Conservation (phyloP, 2,797 vertebrate genomes). For the Myotis vivesi region DNA sequence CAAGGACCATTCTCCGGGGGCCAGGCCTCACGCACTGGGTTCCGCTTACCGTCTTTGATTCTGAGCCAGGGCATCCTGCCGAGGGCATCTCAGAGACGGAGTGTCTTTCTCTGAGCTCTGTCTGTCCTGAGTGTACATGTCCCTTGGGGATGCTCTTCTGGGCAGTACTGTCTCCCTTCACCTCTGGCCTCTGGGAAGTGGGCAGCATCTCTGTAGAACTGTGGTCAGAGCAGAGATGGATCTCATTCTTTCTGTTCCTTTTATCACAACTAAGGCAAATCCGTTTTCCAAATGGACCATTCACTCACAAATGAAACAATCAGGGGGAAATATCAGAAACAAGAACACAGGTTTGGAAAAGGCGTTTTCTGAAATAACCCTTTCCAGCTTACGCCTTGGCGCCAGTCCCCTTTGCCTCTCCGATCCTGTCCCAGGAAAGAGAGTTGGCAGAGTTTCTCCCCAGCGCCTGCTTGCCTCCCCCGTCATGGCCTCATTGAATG, state of each 20-base stretch:
- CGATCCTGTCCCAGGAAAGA: background rate
- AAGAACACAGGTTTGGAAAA: background rate
- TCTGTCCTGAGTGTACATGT: background rate
- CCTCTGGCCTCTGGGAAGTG: background rate
- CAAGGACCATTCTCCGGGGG: too few species aligned
- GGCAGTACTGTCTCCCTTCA: background rate
- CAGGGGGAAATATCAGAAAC: background rate
- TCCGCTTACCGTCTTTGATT: background rate
- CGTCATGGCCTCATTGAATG: background rate
- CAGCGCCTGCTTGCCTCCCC: background rate
- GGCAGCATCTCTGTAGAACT: background rate
- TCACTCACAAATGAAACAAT: background rate
- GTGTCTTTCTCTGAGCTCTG: background rate
- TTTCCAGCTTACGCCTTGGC: background rate
- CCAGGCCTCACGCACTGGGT: background rate
- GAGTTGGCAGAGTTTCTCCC: background rate
- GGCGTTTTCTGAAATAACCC: background rate
- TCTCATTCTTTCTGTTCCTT: background rate
- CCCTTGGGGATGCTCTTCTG: background rate
- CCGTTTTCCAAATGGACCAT: background rate
- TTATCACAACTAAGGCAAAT: background rate
- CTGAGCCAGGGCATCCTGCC: background rate
- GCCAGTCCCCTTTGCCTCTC: background rate
- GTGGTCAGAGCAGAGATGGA: background rate
- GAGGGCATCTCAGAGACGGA: background rate